Evolutionary conservation across 2,888 invertebrate species (phyloP).

Genomic region (Syritta pipiens): DNA sequence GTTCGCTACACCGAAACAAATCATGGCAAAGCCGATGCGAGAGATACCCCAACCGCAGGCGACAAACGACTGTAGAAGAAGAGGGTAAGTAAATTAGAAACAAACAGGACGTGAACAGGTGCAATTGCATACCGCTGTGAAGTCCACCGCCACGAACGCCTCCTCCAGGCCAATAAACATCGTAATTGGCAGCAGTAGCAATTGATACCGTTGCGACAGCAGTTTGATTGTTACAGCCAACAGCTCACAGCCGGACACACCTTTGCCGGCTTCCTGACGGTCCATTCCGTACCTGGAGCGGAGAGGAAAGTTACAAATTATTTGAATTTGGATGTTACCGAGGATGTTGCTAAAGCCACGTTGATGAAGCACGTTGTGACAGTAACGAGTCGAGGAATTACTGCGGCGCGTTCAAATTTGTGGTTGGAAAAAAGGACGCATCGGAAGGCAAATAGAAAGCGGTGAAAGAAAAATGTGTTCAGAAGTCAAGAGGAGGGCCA

Average conservation of each 20-base stretch:
- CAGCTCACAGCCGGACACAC: slow-evolving; percentile 84
- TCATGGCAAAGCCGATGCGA: slow-evolving; percentile 96
- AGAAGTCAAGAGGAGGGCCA: no score
- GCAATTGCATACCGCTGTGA: slow-evolving; percentile 85
- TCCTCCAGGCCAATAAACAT: slow-evolving; percentile 97
- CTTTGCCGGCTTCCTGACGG: slow-evolving; percentile 80
- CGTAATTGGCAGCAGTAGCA: slow-evolving; percentile 92
- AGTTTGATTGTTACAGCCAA: slow-evolving; percentile 89
- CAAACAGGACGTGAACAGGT: no score
- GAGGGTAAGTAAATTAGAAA: not conserved
- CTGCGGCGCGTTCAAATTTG: no score
- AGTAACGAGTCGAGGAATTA: no score
- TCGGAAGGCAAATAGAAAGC: no score
- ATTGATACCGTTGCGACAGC: slow-evolving; percentile 87
- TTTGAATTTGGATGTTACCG: no score
- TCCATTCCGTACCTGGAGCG: slow-evolving; percentile 82
- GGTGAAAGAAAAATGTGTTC: no score
- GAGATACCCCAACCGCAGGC: slow-evolving; percentile 93
- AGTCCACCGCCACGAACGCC: slow-evolving; percentile 93
- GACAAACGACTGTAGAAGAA: slow-evolving; percentile 85
- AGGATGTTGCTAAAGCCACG: no score
- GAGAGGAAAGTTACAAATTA: not conserved
- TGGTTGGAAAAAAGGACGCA: no score
- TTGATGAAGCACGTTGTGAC: no score
- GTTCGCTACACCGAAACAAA: slow-evolving; percentile 93